Conservation (phyloP, 2,888 invertebrate species). For the Aleiodes testaceus region DNA sequence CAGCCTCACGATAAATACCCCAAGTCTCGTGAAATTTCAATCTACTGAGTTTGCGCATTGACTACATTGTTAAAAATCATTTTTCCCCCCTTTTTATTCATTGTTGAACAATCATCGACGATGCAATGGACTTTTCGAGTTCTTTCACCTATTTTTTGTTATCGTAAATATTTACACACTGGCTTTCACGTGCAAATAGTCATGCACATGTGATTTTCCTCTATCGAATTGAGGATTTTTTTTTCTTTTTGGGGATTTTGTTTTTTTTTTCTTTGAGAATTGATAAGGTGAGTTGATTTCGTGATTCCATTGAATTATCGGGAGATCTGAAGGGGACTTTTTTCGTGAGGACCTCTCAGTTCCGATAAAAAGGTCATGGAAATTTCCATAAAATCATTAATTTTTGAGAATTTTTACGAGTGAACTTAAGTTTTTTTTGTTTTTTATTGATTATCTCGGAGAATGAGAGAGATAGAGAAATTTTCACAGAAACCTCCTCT, state of each 20-base stretch:
- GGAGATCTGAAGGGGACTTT: no score
- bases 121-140: conserved; percentile 34
- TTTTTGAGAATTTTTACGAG: no score
- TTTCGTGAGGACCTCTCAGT: no score
- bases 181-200: conserved; percentile 33
- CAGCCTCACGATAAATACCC: conserved; percentile 57
- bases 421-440: no score
- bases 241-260: neutral
- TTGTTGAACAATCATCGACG: conserved; percentile 28
- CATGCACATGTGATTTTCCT: neutral
- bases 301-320: no score
- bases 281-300: no score
- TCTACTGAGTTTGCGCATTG: conserved; percentile 55
- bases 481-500: no score
- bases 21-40: conserved; percentile 25
- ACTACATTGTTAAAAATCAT: neutral
- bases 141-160: conserved; percentile 52
- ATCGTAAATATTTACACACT: conserved; percentile 36
- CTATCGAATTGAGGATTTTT: neutral
- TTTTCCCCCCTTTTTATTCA: conserved; percentile 38
- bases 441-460: no score
- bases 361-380: no score
- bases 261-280: no score
- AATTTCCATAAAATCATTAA: no score
- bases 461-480: no score